phyloP scores from a whole-genome alignment of 1,140 invertebrate species.

The Pentalonia nigronervosa region DNA sequence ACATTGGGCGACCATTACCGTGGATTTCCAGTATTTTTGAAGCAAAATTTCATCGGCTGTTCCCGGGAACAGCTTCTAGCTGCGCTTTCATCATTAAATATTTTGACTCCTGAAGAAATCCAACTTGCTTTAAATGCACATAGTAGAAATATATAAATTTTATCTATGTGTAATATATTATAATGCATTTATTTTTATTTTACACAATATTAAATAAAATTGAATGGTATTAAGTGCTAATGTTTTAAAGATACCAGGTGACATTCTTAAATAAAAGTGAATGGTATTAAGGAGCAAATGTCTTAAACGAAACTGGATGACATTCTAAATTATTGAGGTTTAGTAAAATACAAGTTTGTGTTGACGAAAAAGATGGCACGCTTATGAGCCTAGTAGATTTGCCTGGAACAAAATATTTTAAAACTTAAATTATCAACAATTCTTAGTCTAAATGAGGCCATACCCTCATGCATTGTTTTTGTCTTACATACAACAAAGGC shows the following conservation, averaged over 20 bases:
- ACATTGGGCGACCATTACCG: constrained; percentile 67
- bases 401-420: background rate
- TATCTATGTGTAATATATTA: background rate
- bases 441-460: background rate
- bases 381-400: constrained; percentile 57
- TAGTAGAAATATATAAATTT: background rate
- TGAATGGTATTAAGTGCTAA: too few relatives aligned
- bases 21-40: constrained; percentile 68
- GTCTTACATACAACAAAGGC: background rate
- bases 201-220: background rate
- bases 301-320: constrained; percentile 59
- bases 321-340: constrained; percentile 60
- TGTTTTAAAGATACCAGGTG: too few relatives aligned
- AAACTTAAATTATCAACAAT: background rate
- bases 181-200: background rate
- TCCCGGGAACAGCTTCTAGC: constrained; percentile 66
- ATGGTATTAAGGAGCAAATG: constrained; percentile 39
- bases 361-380: constrained; percentile 59
- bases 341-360: constrained; percentile 59
- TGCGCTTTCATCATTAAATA: constrained; percentile 59
- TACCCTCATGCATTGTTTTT: background rate
- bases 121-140: constrained; percentile 57
- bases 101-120: constrained; percentile 62
- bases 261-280: background rate
- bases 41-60: constrained; percentile 67